These are phyloP conservation scores for Sturnus vulgaris DNA, from an alignment of 2,113 vertebrate species.

Conservation along the genomic window DNA sequence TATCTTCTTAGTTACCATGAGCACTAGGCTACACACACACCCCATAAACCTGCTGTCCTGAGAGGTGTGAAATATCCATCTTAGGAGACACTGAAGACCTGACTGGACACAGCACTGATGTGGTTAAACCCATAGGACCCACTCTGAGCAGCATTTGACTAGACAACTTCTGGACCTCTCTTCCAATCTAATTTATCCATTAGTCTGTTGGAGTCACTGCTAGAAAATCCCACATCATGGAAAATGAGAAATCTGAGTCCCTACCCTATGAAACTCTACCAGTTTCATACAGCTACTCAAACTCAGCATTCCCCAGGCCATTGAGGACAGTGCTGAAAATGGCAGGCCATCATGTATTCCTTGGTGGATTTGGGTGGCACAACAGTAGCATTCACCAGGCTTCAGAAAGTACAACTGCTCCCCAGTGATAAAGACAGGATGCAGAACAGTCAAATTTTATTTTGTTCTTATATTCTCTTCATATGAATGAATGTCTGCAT, in stretches of 20 bases:
- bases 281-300: neutral
- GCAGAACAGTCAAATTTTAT: neutral
- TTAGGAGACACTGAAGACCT: neutral
- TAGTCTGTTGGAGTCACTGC: neutral
- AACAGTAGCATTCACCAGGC: neutral
- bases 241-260: neutral
- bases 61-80: neutral
- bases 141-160: neutral
- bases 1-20: neutral
- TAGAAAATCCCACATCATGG: neutral
- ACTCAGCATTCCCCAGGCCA: neutral
- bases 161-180: neutral
- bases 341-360: neutral
- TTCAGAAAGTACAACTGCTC: neutral
- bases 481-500: neutral
- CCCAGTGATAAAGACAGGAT: neutral
- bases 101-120: neutral
- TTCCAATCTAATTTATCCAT: neutral
- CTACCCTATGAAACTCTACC: neutral
- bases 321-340: neutral
- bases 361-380: neutral
- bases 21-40: neutral
- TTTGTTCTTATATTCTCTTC: neutral
- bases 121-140: neutral
- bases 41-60: neutral